Conservation (phyloP, 2,797 vertebrate species). For the Syngnathus acus region DNA sequence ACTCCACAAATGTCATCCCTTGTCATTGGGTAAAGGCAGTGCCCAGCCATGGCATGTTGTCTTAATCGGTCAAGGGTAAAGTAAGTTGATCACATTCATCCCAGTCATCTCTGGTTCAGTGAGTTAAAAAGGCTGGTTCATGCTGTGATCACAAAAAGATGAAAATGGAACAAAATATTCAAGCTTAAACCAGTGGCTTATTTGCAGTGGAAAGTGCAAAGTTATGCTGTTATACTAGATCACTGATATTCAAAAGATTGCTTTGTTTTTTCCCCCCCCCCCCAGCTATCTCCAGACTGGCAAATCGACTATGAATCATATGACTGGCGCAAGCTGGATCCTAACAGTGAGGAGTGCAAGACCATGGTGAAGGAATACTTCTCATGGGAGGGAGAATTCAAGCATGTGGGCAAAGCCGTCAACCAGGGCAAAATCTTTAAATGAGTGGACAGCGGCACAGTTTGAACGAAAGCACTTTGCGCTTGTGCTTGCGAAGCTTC, state of each 20-base stretch:
- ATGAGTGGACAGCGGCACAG: slow-evolving; percentile 57
- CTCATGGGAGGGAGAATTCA: slow-evolving; percentile 86
- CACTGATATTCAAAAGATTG: not conserved
- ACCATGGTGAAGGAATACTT: slow-evolving; percentile 89
- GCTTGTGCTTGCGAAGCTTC: slow-evolving; percentile 36
- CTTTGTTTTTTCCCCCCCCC: not conserved
- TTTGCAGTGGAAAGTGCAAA: not conserved
- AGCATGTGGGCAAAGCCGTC: slow-evolving; percentile 82
- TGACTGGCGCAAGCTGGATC: slow-evolving; percentile 83
- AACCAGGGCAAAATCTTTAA: slow-evolving; percentile 92
- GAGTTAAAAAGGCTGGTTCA: slow-evolving; percentile 31
- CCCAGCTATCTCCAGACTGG: slow-evolving; percentile 81
- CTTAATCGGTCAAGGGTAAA: slow-evolving; percentile 64
- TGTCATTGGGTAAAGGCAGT: slow-evolving; percentile 62
- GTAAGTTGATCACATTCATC: slow-evolving; percentile 52
- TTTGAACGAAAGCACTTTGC: slow-evolving; percentile 36
- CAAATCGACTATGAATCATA: slow-evolving; percentile 94
- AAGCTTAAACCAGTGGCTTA: not conserved
- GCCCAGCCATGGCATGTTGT: slow-evolving; percentile 49
- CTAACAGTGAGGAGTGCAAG: slow-evolving; percentile 79
- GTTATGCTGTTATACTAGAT: not conserved
- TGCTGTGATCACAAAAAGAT: slow-evolving; percentile 12
- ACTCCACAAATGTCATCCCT: slow-evolving; percentile 9
- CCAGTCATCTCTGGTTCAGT: slow-evolving; percentile 35
- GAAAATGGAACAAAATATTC: not conserved